Conservation (phyloP, 2,113 vertebrate genomes). For the Neolamprologus fasciatus region DNA sequence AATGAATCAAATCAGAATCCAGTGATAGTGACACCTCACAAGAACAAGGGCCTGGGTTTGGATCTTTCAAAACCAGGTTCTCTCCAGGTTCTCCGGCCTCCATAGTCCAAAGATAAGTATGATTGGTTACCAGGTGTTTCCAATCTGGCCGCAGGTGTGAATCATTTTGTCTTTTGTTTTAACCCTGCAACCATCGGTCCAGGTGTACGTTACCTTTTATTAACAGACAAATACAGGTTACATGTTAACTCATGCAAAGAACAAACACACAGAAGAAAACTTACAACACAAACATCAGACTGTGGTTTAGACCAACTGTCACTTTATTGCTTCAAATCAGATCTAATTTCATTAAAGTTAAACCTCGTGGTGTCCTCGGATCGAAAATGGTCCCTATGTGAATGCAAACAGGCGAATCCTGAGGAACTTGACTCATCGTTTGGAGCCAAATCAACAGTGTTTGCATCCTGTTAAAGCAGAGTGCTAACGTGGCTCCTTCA, state of each 20-base stretch:
- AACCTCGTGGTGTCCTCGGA: fast-evolving
- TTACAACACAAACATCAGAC: background rate
- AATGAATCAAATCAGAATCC: background rate
- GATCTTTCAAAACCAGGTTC: fast-evolving
- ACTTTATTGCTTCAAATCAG: background rate
- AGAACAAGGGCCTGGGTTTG: fast-evolving
- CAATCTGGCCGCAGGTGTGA: fast-evolving
- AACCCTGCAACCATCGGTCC: fast-evolving
- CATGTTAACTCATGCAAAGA: background rate
- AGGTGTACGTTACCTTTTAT: fast-evolving
- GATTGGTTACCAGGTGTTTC: background rate
- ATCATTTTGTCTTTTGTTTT: background rate
- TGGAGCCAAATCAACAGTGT: background rate
- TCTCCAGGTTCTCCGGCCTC: fast-evolving
- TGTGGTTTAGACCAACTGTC: background rate
- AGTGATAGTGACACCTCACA: fast-evolving
- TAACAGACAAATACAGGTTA: background rate
- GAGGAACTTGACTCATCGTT: fast-evolving
- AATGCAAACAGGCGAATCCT: fast-evolving
- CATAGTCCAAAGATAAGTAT: background rate
- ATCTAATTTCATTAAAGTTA: background rate
- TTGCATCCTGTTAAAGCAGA: background rate
- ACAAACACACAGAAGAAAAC: background rate
- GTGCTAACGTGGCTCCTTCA: fast-evolving
- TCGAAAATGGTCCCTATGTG: fast-evolving